Evolutionary conservation across 2,888 invertebrate species (phyloP).

Genomic region (Nineta flava): DNA sequence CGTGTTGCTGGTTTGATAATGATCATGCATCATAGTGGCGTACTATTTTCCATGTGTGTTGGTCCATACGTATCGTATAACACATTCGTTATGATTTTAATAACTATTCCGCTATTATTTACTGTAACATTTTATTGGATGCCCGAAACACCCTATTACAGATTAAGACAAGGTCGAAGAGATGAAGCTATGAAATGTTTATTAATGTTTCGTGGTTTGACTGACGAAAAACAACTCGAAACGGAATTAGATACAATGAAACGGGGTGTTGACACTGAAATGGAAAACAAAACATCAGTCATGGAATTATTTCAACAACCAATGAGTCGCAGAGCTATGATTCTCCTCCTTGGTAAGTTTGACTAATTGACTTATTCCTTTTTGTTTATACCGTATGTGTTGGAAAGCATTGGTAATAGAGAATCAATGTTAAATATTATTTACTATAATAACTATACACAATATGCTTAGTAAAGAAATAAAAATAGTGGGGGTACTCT

Average conservation of each 20-base stretch:
- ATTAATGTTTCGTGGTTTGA: constrained; percentile 29
- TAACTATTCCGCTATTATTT: constrained; percentile 31
- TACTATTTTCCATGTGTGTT: constrained; percentile 22
- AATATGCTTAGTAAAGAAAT: neutral
- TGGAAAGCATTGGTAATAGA: too few species aligned
- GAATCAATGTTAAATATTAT: too few species aligned
- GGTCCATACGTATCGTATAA: constrained; percentile 18
- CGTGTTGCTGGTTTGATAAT: constrained; percentile 23
- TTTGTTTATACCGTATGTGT: too few species aligned
- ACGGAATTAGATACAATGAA: constrained; percentile 25
- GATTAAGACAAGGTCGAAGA: constrained; percentile 34
- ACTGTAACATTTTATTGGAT: constrained; percentile 35
- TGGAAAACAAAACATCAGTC: constrained; percentile 33
- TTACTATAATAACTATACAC: too few species aligned
- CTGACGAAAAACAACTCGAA: constrained; percentile 25
- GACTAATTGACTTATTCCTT: neutral
- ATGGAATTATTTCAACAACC: constrained; percentile 33
- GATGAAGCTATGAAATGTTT: constrained; percentile 32
- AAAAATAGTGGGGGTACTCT: too few species aligned
- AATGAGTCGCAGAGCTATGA: constrained; percentile 29
- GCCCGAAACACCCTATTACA: constrained; percentile 45
- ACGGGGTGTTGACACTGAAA: constrained; percentile 32
- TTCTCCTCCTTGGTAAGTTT: constrained; percentile 12
- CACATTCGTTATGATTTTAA: constrained; percentile 28
- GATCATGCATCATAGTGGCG: constrained; percentile 25